Percentiles rank a stretch among this genome's conserved stretches.
phyloP scores from a whole-genome alignment of 2,113 vertebrate genomes.

The Bufo bufo region DNA sequence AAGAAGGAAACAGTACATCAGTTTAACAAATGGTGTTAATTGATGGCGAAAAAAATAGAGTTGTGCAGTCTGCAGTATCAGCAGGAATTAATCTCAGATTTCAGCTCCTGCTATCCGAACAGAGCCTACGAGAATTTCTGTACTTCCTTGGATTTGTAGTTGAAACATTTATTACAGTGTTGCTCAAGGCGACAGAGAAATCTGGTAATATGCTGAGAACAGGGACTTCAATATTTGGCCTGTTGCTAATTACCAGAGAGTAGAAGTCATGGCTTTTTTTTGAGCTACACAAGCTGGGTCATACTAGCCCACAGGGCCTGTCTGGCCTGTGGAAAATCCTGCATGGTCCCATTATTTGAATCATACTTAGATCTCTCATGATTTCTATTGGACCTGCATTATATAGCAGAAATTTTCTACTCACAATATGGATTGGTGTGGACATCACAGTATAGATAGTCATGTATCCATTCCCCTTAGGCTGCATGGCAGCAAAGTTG shows the following conservation, averaged over 20 bases:
- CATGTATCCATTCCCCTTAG: too few relatives aligned
- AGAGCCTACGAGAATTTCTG: not conserved
- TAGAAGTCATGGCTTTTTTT: slow-evolving; percentile 31
- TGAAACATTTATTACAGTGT: slow-evolving; percentile 44
- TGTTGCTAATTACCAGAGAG: slow-evolving; percentile 44
- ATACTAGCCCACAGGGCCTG: slow-evolving; percentile 31
- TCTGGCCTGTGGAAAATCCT: slow-evolving; percentile 11
- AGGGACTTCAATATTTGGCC: slow-evolving; percentile 26
- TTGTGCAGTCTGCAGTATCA: slow-evolving; percentile 18
- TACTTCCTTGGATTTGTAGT: slow-evolving; percentile 13
- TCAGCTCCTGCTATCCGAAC: slow-evolving; percentile 10
- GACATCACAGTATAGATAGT: too few relatives aligned
- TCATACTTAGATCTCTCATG: not conserved
- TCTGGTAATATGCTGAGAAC: slow-evolving; percentile 44
- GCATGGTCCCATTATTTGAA: not conserved
- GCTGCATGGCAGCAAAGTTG: too few relatives aligned
- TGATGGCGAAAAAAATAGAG: slow-evolving; percentile 13
- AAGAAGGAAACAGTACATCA: slow-evolving; percentile 17
- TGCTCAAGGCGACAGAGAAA: slow-evolving; percentile 47
- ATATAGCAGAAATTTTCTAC: too few relatives aligned
- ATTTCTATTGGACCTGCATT: not conserved
- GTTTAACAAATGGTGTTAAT: slow-evolving; percentile 46
- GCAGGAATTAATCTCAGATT: slow-evolving; percentile 31
- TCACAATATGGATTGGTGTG: too few relatives aligned
- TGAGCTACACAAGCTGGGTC: slow-evolving; percentile 23